These are phyloP conservation scores for Sorex fumeus DNA, from an alignment of 2,113 vertebrate genomes.

Conservation along the genomic window DNA sequence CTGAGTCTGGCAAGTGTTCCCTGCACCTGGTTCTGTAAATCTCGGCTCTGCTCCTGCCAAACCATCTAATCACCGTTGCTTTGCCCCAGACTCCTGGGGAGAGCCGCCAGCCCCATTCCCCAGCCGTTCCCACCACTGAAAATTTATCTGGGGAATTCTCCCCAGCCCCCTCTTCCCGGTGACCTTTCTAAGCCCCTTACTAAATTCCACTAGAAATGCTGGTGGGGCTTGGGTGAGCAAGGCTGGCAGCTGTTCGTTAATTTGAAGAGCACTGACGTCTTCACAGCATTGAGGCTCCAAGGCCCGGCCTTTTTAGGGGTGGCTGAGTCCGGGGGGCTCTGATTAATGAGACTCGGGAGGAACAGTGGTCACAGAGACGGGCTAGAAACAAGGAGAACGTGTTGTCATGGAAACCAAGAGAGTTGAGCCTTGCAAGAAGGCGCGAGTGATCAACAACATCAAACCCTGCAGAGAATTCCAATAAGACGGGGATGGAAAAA, in stretches of 20 bases:
- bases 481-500: constrained; percentile 80
- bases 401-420: constrained; percentile 84
- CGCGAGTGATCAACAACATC: constrained; percentile 79
- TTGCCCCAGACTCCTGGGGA: neutral
- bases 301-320: constrained; percentile 80
- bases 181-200: constrained; percentile 72
- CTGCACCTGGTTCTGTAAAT: neutral
- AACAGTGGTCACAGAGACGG: constrained; percentile 76
- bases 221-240: constrained; percentile 76
- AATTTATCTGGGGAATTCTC: constrained; percentile 26
- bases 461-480: constrained; percentile 83
- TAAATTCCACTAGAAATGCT: constrained; percentile 67
- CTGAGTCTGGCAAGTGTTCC: neutral
- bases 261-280: constrained; percentile 77
- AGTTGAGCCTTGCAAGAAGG: constrained; percentile 67
- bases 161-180: constrained; percentile 39
- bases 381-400: constrained; percentile 78
- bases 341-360: constrained; percentile 80
- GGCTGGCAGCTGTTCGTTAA: constrained; percentile 68
- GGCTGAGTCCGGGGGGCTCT: constrained; percentile 80
- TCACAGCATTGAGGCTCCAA: constrained; percentile 68
- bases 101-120: constrained; percentile 29
- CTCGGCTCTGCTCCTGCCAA: neutral
- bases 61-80: neutral
- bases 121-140: constrained; percentile 1